Base-by-base conservation (phyloP, 2,888 invertebrate species). In the Marasmarcha lunaedactyla region DNA sequence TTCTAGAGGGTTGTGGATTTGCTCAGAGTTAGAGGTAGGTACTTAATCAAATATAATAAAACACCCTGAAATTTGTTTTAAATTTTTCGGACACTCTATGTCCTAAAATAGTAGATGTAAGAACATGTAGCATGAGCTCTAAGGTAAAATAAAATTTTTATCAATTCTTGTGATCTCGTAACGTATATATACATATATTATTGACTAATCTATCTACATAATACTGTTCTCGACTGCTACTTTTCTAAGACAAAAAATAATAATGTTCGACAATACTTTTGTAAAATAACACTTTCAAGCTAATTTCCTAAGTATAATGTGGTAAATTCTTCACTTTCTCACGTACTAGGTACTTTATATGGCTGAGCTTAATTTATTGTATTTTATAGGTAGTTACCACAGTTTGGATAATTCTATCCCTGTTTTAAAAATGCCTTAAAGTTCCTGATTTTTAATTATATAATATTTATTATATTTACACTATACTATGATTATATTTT, bases 241-340 rank as follows among this genome's bases (percentile, higher is more conserved):
- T 62, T 55, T 59, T 52, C 57, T 67, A 61, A 60, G 55, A 48
- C 60, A 44, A 49, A 55, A n/a, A n/a, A n/a, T n/a, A n/a, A 55
- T 54, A 61, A 63, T 49, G 43, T 64, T 61, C 54, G 70, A 71
- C 69, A 71, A 71, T 71, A 72, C 63, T 68, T 65, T 64, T 64
- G 48, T 59, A 62, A 34, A 30, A 30, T n/a, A 57, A 50, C 54
- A 54, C 55, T 59, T 61, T 55, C 55, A 50, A 54, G 57, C 30
- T 14, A 14, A 12, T 40, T 55, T 48, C 48, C 55, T 50, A 55
- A 46, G 40, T 52, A 49, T 47, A 33, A 41, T 46, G 52, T 51
- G 48, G 51, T 40, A 34, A n/a, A 10, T 7, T 7, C 30, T 10
- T 46, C 14, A 45, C 47, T 57, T 52, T 45, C 48, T 41, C 50